phyloP scores from a whole-genome alignment of 2,888 invertebrate genomes.

The Harmothoe impar region DNA sequence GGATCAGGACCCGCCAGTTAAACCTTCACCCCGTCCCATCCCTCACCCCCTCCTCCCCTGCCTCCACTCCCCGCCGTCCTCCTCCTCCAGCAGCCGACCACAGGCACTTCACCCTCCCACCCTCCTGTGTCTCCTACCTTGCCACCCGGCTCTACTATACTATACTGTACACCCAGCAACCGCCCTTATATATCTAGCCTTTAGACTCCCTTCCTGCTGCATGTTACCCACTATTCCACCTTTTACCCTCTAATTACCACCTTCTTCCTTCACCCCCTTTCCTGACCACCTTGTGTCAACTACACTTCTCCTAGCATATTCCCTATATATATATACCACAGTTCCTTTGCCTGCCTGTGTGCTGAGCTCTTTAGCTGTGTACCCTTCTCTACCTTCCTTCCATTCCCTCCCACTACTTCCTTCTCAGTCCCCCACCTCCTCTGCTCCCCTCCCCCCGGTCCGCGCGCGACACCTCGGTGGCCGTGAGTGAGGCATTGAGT shows the following conservation, averaged over 20 bases:
- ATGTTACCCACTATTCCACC: not conserved
- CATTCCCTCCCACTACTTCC: not conserved
- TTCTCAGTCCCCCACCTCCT: not conserved
- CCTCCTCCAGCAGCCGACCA: not conserved
- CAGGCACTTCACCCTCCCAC: not conserved
- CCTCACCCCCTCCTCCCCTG: not conserved
- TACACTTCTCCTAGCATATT: too few relatives aligned
- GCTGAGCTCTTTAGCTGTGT: too few relatives aligned
- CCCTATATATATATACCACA: too few relatives aligned
- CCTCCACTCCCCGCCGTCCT: constrained; percentile 9
- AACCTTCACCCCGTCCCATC: constrained; percentile 54
- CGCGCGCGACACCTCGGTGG: not conserved
- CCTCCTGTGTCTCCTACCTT: not conserved
- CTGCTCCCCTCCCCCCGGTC: not conserved
- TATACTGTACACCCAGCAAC: not conserved
- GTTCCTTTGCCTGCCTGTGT: too few relatives aligned
- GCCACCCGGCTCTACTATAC: not conserved
- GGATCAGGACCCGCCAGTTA: constrained; percentile 50
- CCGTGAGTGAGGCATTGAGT: constrained; percentile 18
- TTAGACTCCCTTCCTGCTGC: constrained; percentile 27
- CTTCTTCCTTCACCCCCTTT: not conserved
- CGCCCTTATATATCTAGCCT: not conserved
- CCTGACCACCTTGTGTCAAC: too few relatives aligned
- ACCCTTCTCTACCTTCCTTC: too few relatives aligned
- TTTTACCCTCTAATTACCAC: not conserved